A percentile compares a stretch with the other conserved stretches of the same genome.
Conservation (phyloP, 2,113 vertebrate species). For the Bujurquina vittata region DNA sequence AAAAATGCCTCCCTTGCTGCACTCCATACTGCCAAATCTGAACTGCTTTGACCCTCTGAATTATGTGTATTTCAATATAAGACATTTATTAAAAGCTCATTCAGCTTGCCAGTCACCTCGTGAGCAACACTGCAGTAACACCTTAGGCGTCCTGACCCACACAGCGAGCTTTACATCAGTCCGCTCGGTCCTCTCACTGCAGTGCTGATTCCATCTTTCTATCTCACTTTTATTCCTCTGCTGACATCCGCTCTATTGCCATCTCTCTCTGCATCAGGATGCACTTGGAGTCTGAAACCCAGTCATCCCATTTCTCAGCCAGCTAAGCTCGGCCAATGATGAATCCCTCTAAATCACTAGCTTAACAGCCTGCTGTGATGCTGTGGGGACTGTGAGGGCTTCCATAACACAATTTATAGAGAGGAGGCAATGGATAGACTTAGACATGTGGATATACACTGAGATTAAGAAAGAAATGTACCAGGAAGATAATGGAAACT, state of each 20-base stretch:
- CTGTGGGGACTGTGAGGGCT: constrained; percentile 9
- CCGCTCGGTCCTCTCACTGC: background rate
- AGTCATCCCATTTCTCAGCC: constrained; percentile 24
- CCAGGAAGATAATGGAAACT: background rate
- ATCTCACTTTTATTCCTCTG: background rate
- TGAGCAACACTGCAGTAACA: background rate
- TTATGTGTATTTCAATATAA: background rate
- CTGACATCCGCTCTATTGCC: background rate
- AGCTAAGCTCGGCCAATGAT: background rate
- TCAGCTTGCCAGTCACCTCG: background rate
- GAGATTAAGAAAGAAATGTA: background rate
- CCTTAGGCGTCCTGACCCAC: background rate
- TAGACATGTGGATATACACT: background rate
- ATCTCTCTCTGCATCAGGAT: constrained; percentile 1
- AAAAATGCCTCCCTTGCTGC: background rate
- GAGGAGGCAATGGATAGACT: background rate
- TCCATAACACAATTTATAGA: background rate
- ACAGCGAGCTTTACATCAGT: background rate
- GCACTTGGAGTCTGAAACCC: constrained; percentile 11
- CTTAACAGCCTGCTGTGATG: constrained; percentile 33
- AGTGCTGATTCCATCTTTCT: background rate
- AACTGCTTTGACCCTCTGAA: background rate
- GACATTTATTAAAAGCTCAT: background rate
- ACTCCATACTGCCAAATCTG: accelerated
- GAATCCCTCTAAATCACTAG: constrained; percentile 27